Evolutionary conservation across 1,140 invertebrate genomes (phyloP).

Genomic region (Pemphigus obesinymphae): DNA sequence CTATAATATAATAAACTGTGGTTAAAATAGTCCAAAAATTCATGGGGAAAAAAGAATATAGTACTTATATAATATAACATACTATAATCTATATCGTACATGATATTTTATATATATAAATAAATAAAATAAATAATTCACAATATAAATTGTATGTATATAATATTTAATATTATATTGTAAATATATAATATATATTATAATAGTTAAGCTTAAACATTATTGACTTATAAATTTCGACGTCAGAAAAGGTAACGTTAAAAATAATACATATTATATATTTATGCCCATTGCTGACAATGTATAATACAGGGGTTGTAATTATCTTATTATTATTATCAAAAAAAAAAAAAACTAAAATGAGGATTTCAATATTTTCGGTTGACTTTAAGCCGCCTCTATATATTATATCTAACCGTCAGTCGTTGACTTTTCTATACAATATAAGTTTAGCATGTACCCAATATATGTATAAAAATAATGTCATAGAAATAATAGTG

Average conservation of each 20-base stretch:
- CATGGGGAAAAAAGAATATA: neutral
- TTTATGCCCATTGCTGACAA: neutral
- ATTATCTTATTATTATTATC: neutral
- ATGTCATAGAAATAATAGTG: neutral
- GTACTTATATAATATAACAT: too few relatives aligned
- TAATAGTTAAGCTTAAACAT: constrained; percentile 26
- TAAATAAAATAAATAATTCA: constrained; percentile 27
- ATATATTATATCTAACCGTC: neutral
- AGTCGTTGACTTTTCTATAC: neutral
- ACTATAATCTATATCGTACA: too few relatives aligned
- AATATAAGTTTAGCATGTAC: neutral
- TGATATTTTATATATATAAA: constrained; percentile 2
- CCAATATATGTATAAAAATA: neutral
- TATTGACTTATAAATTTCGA: constrained; percentile 32
- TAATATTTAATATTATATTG: neutral
- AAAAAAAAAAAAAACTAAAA: neutral
- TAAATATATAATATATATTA: neutral
- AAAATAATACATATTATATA: constrained; percentile 19
- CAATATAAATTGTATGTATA: neutral
- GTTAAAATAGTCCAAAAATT: neutral
- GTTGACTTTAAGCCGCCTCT: neutral
- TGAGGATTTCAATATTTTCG: constrained; percentile 12
- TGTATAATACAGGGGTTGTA: neutral
- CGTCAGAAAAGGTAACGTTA: constrained; percentile 35
- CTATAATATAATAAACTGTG: neutral